phyloP scores from a whole-genome alignment of 2,888 invertebrate genomes.

The Brachyptera risi region DNA sequence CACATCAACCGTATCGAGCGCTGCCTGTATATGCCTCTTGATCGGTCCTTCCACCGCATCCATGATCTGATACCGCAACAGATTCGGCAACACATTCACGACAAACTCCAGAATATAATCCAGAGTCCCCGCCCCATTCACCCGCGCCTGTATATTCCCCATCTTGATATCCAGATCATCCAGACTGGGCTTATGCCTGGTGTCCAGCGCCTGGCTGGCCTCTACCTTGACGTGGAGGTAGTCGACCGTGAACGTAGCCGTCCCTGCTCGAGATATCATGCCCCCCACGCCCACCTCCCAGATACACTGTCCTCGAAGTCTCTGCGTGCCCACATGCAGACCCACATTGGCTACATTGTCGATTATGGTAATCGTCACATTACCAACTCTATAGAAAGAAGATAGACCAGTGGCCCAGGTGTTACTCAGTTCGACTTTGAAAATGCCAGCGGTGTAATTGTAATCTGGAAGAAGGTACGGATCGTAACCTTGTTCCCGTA shows the following conservation, averaged over 20 bases:
- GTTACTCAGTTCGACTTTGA: constrained; percentile 64
- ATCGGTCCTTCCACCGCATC: constrained; percentile 77
- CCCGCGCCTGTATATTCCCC: constrained; percentile 72
- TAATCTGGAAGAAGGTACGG: constrained; percentile 71
- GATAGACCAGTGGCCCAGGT: constrained; percentile 77
- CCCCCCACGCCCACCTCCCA: constrained; percentile 73
- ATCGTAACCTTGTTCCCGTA: constrained; percentile 61
- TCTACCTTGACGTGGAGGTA: constrained; percentile 62
- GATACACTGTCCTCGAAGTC: constrained; percentile 68
- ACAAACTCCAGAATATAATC: constrained; percentile 79
- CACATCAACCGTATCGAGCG: constrained; percentile 68
- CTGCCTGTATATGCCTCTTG: constrained; percentile 62
- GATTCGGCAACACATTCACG: constrained; percentile 78
- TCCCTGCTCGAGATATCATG: constrained; percentile 64
- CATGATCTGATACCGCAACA: constrained; percentile 82
- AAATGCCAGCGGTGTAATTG: constrained; percentile 63
- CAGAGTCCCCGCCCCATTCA: constrained; percentile 80
- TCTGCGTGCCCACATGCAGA: constrained; percentile 75
- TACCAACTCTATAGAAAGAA: constrained; percentile 76
- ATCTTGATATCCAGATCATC: constrained; percentile 73
- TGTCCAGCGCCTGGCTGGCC: constrained; percentile 72
- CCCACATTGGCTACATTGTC: constrained; percentile 48
- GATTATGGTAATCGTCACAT: constrained; percentile 66
- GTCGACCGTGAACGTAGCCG: constrained; percentile 72
- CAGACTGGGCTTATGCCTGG: constrained; percentile 64